Percentiles rank a stretch among this genome's conserved stretches.
These are phyloP conservation scores for Panthera tigris DNA, from an alignment of 2,113 vertebrate genomes.

Conservation along the genomic window DNA sequence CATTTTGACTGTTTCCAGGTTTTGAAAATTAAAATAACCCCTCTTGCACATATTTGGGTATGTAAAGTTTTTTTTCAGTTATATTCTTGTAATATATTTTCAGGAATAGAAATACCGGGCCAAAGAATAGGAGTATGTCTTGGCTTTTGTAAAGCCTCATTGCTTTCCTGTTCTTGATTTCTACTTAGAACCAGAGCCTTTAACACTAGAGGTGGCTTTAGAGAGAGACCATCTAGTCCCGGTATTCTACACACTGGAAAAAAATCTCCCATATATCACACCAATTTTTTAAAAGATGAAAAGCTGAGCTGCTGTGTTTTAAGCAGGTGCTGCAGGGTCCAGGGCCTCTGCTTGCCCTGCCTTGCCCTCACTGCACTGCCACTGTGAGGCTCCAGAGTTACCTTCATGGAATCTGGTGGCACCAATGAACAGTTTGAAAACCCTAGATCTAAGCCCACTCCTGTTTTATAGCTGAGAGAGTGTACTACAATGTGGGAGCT, in stretches of 20 bases:
- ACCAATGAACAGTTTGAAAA: neutral
- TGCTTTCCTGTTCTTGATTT: slow-evolving; percentile 17
- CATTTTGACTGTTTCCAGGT: slow-evolving; percentile 47
- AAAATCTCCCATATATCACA: neutral
- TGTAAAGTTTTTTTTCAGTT: slow-evolving; percentile 29
- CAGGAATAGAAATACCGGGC: neutral
- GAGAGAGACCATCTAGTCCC: neutral
- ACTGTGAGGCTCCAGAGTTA: neutral
- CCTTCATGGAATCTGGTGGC: neutral
- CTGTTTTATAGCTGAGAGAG: neutral
- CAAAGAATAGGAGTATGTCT: neutral
- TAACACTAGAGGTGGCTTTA: neutral
- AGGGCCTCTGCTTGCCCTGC: neutral
- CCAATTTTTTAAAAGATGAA: neutral
- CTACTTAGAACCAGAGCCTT: neutral
- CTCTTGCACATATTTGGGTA: neutral
- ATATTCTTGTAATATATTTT: neutral
- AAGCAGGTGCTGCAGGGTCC: neutral
- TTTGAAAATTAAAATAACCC: slow-evolving; percentile 38
- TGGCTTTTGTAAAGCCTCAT: neutral
- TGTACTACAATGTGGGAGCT: neutral
- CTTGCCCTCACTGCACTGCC: neutral
- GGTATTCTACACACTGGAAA: neutral
- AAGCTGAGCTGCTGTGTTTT: neutral
- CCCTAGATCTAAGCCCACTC: neutral